Evolutionary conservation across 2,113 vertebrate genomes (phyloP), one percentile per base, ranked within the genome.

Genomic region (Pterophyllum scalare): DNA sequence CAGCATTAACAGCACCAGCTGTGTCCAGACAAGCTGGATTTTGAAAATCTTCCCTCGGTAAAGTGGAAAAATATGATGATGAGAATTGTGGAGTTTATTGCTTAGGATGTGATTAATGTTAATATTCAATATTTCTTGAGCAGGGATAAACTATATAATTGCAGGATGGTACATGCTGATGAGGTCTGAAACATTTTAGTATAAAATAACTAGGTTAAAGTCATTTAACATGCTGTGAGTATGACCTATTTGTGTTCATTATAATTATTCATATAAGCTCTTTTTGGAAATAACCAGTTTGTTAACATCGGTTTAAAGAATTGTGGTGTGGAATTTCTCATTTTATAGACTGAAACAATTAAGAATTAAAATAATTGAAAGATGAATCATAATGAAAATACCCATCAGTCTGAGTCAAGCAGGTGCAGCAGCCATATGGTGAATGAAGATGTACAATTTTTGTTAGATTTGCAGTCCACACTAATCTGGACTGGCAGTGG

Each of bases 291-390:
- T 72, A 72, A 19, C 46, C 26, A 0, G 67, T 72, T 52, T 52
- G 65, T 31, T 49, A 43, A 6, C 10, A 3, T 24, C 49, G 65
- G 49, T 28, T 72, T 72, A 54, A 72, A 72, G 46, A 43, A 70
- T 49, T 7, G 15, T 49, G 40, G 11, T 70, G 17, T 70, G 15
- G 19, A 72, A 52, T 52, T 13, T 72, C 46, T 31, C 17, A 72
- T 72, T 72, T 72, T 72, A 72, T 31, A 72, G 65, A 72, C 65
- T 52, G 65, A 72, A 72, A 72, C 40, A 70, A 19, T 67, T 46
- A 28, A 24, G 24, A 70, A 28, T 52, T 52, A 52, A 70, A 52
- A 52, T 20, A 70, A 11, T 31, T 52, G 43, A 52, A 52, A 3
- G 65, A 49, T 0, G 2, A 70, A 67, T 46, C 40, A 26, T 67